Percentiles rank a stretch among this genome's conserved stretches.
Evolutionary conservation across 1,140 invertebrate species (phyloP).

Genomic region (Trypoxylus dichotomus): DNA sequence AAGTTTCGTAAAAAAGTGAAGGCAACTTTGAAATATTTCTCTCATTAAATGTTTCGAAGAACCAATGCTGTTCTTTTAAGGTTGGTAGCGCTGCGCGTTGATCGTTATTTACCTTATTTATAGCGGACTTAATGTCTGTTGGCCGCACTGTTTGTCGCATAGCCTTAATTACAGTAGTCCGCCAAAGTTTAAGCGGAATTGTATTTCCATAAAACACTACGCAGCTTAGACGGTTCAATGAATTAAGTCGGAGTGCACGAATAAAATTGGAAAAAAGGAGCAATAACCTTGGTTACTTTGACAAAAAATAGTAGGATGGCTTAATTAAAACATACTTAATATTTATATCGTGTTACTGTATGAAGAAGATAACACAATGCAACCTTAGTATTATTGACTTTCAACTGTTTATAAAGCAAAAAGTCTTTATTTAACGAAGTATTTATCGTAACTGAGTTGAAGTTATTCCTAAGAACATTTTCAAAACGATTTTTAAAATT

Average conservation of each 20-base stretch:
- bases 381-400: too few species aligned
- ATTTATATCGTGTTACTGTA: too few species aligned
- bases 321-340: too few species aligned
- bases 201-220: not conserved
- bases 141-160: slow-evolving; percentile 23
- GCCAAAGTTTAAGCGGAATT: slow-evolving; percentile 11
- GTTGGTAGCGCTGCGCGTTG: not conserved
- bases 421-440: too few species aligned
- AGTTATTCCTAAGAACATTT: too few species aligned
- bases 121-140: slow-evolving; percentile 15
- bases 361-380: too few species aligned
- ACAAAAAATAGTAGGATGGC: too few species aligned
- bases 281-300: not conserved
- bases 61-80: slow-evolving; percentile 11
- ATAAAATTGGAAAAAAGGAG: not conserved
- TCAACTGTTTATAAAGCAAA: too few species aligned
- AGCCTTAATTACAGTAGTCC: slow-evolving; percentile 16
- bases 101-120: slow-evolving; percentile 21
- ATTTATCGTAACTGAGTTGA: too few species aligned
- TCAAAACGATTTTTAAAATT: too few species aligned
- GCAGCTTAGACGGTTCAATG: not conserved
- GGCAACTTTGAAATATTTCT: slow-evolving; percentile 11
- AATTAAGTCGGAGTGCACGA: not conserved
- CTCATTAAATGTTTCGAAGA: slow-evolving; percentile 18
- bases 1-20: not conserved